Percentiles rank a stretch among this genome's conserved stretches.
These are phyloP conservation scores for Agriotes lineatus DNA, from an alignment of 2,888 invertebrate species.

Conservation along the genomic window DNA sequence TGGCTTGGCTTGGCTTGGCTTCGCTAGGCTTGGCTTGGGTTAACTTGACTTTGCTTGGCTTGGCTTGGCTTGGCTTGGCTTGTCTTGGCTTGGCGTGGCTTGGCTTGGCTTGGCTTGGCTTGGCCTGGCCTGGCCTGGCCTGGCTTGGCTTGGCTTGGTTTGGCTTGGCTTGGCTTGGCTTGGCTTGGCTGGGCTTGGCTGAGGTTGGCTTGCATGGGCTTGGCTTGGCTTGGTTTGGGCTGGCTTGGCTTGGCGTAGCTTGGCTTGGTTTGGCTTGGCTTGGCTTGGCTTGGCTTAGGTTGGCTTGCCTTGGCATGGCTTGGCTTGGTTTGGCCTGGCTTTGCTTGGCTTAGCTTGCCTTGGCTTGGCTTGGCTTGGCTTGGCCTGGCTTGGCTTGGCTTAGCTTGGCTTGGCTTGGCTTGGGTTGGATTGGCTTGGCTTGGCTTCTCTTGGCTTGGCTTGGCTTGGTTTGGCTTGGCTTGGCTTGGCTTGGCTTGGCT, in stretches of 20 bases:
- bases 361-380: too few relatives aligned
- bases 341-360: too few relatives aligned
- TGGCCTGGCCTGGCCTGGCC: background rate
- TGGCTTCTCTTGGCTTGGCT: too few relatives aligned
- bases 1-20: background rate
- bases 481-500: too few relatives aligned
- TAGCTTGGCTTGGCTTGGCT: too few relatives aligned
- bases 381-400: too few relatives aligned
- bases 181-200: too few relatives aligned
- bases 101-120: background rate
- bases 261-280: slow-evolving; percentile 1
- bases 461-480: too few relatives aligned
- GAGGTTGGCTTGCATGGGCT: too few relatives aligned
- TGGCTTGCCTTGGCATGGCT: background rate
- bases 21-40: background rate
- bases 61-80: slow-evolving; percentile 1
- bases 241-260: background rate
- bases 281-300: background rate
- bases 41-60: background rate
- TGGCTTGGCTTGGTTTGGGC: background rate
- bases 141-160: too few relatives aligned
- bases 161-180: background rate
- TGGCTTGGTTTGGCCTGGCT: too few relatives aligned
- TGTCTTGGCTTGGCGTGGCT: background rate
- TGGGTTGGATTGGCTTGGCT: too few relatives aligned